Evolutionary conservation across 2,797 vertebrate genomes (phyloP), one percentile per base, ranked within the genome.

Genomic region (Zonotrichia albicollis): DNA sequence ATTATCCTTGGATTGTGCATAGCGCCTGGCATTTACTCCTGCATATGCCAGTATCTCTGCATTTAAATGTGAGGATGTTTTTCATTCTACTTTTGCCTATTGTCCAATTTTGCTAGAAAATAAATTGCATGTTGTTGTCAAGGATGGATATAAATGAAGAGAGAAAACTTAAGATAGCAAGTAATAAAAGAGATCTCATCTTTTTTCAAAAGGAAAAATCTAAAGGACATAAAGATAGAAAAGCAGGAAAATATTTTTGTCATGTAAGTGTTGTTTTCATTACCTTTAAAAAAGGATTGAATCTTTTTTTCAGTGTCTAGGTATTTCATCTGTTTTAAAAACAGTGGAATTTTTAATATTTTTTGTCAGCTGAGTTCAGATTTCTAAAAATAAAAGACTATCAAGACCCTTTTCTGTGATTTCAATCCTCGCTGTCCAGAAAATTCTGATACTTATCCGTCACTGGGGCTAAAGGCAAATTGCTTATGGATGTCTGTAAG

Each of bases 61-160:
- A 89, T 77, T 93, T 94, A 97, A 93, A 85, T 72, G 58, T 22
- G 25, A 94, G 71, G 82, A 65, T 45, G 32, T 30, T 94, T 86
- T 93, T 88, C 4, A 70, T 91, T 95, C 79, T 89, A 20, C 65
- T 84, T 95, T 93, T 91, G 82, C 27, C 67, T 80, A 36, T 65
- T 95, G 51, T 75, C 29, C 38, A 51, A 0, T 93, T 94, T 96
- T 95, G 36, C 71, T 88, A 79, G 34, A 93, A 91, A 90, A 89
- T 67, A 5, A 93, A 78, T 83, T 87, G 36, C 48, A 30, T 78
- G 25, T 84, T 95, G 25, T 84, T 96, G 93, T 94, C 81, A 96
- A 93, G 57, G 79, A 81, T 76, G 40, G 40, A 95, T 76, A 96
- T 94, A 95, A 94, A 88, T 91, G 65, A 84, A 89, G 27, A 62